phyloP scores from a whole-genome alignment of 2,113 vertebrate genomes.

The Dissostichus mawsoni region DNA sequence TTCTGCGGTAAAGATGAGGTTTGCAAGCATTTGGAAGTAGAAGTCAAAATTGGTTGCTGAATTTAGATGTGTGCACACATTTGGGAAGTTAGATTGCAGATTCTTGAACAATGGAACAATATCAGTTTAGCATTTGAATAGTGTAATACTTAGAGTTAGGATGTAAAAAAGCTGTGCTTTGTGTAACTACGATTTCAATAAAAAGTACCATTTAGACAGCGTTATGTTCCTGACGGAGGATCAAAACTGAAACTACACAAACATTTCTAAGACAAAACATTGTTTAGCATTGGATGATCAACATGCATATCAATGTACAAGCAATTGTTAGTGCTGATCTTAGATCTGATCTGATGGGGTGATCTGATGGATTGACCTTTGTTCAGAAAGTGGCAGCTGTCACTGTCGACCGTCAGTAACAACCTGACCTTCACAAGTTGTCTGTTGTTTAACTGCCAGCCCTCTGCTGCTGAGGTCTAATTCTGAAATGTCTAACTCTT shows the following conservation, averaged over 20 bases:
- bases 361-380: constrained; percentile 75
- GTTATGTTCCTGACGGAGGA: neutral
- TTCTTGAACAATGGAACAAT: constrained; percentile 11
- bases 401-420: constrained; percentile 59
- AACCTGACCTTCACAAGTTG: constrained; percentile 72
- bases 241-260: neutral
- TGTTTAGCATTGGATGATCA: neutral
- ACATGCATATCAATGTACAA: constrained; percentile 5
- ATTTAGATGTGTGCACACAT: constrained; percentile 33
- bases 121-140: constrained; percentile 18
- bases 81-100: neutral
- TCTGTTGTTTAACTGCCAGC: constrained; percentile 32
- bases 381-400: constrained; percentile 70
- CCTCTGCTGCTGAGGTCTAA: constrained; percentile 6
- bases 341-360: constrained; percentile 35
- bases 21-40: constrained; percentile 62
- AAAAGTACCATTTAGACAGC: neutral
- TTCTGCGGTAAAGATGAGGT: constrained; percentile 30
- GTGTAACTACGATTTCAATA: neutral
- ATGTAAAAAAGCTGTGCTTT: neutral
- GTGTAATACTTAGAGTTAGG: neutral
- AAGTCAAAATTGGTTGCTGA: constrained; percentile 41
- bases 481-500: neutral
- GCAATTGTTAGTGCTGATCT: constrained; percentile 28
- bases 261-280: constrained; percentile 8